phyloP scores from a whole-genome alignment of 2,797 vertebrate genomes.

The Sebastes diploproa region DNA sequence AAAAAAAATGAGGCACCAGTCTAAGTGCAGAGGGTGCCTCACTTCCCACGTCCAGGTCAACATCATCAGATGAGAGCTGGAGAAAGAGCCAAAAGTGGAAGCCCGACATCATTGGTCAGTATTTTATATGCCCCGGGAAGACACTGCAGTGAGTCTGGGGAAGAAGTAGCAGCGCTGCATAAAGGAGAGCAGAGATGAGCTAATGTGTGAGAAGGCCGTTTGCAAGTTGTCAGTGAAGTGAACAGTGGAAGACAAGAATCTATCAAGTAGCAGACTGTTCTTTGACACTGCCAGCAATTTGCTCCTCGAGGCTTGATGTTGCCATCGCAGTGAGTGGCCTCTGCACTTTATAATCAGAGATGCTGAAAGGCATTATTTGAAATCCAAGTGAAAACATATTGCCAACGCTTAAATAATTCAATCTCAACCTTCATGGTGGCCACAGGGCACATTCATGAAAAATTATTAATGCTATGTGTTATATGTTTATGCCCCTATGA shows the following conservation, averaged over 20 bases:
- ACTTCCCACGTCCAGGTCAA: slow-evolving; percentile 12
- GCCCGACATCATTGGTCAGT: neutral
- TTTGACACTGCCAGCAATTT: neutral
- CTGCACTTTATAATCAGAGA: neutral
- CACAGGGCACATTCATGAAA: neutral
- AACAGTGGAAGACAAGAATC: neutral
- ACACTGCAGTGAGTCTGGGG: slow-evolving; percentile 13
- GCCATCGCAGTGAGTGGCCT: neutral
- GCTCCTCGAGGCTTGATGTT: neutral
- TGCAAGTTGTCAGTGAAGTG: neutral
- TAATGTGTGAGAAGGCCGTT: neutral
- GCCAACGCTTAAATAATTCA: neutral
- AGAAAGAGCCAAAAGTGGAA: slow-evolving; percentile 8
- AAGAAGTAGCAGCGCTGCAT: neutral
- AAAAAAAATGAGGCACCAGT: neutral
- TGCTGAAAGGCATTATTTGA: neutral
- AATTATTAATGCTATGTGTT: neutral
- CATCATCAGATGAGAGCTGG: neutral
- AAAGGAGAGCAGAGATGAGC: neutral
- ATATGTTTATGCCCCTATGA: neutral
- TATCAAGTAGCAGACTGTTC: neutral
- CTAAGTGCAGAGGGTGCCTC: neutral
- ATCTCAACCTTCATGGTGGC: neutral
- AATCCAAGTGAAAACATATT: neutral
- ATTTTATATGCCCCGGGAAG: slow-evolving; percentile 12